Percentiles rank a stretch among this genome's conserved stretches.
Evolutionary conservation across 2,797 vertebrate species (phyloP).

Genomic region (Sebastes steindachneri): DNA sequence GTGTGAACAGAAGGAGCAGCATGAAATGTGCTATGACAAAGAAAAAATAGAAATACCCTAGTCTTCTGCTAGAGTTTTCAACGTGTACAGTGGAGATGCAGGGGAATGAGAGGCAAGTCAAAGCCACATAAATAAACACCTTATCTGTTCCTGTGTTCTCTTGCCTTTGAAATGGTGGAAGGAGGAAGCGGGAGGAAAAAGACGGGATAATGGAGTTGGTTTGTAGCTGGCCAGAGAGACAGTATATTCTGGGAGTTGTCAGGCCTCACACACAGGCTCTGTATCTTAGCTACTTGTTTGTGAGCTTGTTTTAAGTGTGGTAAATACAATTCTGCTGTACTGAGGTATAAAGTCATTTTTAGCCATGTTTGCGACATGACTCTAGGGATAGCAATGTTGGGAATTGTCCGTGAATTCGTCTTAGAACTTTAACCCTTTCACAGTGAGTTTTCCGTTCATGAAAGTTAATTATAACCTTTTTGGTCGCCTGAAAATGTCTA

Average conservation of each 20-base stretch:
- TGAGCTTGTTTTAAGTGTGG: slow-evolving; percentile 22
- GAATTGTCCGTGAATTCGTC: no score
- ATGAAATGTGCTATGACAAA: background rate
- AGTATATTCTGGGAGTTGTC: slow-evolving; percentile 24
- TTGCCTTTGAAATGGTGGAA: slow-evolving; percentile 12
- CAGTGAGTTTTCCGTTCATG: no score
- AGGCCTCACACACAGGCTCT: background rate
- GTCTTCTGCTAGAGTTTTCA: background rate
- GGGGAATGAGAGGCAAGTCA: slow-evolving; percentile 34
- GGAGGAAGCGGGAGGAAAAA: slow-evolving; percentile 7
- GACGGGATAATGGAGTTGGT: background rate
- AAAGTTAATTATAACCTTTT: no score
- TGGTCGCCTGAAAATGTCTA: no score
- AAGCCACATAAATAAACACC: slow-evolving; percentile 44
- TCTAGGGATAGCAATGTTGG: background rate
- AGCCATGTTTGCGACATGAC: background rate
- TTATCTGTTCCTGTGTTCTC: slow-evolving; percentile 35
- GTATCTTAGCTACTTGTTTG: slow-evolving; percentile 1
- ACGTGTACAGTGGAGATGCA: slow-evolving; percentile 1
- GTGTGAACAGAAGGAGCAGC: slow-evolving; percentile 1
- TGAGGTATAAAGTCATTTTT: background rate
- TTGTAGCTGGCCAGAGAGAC: slow-evolving; percentile 16
- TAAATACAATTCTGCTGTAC: background rate
- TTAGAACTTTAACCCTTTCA: no score
- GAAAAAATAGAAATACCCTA: background rate